Evolutionary conservation across 2,888 invertebrate genomes (phyloP).

Genomic region (Nomada fucata): DNA sequence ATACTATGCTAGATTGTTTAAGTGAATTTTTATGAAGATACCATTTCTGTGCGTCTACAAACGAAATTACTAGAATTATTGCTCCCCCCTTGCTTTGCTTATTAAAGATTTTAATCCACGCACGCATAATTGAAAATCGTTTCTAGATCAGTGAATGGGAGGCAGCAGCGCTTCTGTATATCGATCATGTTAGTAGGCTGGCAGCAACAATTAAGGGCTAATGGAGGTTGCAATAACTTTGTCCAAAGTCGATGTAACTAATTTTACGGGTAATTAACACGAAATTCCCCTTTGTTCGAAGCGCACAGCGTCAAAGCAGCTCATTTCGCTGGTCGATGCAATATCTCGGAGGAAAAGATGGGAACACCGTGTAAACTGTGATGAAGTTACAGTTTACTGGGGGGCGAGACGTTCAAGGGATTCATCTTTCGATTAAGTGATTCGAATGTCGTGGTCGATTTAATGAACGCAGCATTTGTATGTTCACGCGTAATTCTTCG

Average conservation of each 20-base stretch:
- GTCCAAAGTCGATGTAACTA: conserved; percentile 23
- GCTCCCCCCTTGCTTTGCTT: too few relatives aligned
- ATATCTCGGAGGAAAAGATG: conserved; percentile 14
- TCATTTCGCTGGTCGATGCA: conserved; percentile 15
- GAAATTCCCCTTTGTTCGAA: conserved; percentile 24
- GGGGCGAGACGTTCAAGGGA: neutral
- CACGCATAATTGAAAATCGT: neutral
- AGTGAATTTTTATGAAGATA: too few relatives aligned
- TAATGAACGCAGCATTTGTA: neutral
- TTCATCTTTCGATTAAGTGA: neutral
- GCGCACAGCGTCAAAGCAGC: conserved; percentile 20
- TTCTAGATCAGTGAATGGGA: neutral
- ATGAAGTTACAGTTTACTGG: neutral
- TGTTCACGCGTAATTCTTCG: neutral
- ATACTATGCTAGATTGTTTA: too few relatives aligned
- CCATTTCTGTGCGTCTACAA: too few relatives aligned
- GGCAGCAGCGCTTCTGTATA: neutral
- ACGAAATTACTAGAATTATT: too few relatives aligned
- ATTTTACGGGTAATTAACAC: conserved; percentile 46
- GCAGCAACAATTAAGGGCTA: conserved; percentile 26
- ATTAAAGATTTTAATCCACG: too few relatives aligned
- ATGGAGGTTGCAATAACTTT: conserved; percentile 28
- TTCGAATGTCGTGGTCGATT: neutral
- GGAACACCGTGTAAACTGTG: conserved; percentile 2
- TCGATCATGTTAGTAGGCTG: conserved; percentile 8